phyloP scores from a whole-genome alignment of 2,888 invertebrate species.

The Clanis bilineata region DNA sequence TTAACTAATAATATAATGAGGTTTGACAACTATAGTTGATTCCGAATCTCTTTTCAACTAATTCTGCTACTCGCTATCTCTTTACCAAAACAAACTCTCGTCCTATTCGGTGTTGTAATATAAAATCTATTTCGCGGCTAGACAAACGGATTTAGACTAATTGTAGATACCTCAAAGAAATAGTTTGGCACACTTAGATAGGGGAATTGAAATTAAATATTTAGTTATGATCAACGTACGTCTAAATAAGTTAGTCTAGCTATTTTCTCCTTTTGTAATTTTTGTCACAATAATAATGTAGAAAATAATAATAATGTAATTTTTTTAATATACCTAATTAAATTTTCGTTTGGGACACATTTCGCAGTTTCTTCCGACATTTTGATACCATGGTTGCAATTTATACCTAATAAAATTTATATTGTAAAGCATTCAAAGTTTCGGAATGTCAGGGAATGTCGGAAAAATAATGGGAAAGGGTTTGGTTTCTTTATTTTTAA shows the following conservation, averaged over 20 bases:
- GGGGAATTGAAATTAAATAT: conserved; percentile 28
- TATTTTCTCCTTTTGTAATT: conserved; percentile 13
- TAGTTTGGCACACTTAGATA: conserved; percentile 28
- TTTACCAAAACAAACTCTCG: neutral
- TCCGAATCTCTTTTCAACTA: neutral
- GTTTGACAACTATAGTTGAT: neutral
- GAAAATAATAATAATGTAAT: no score
- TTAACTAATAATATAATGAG: neutral
- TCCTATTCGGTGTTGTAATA: neutral
- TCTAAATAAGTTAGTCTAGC: conserved; percentile 36
- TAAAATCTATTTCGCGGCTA: conserved; percentile 30
- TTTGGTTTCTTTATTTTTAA: neutral
- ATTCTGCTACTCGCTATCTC: neutral
- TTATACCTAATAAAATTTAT: neutral
- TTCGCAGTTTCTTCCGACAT: neutral
- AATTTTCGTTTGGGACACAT: neutral
- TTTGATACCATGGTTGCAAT: neutral
- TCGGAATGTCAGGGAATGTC: neutral
- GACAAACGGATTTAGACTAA: conserved; percentile 37
- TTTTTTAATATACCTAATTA: neutral
- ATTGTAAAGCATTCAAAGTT: neutral
- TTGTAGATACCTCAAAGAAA: conserved; percentile 19
- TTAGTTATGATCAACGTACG: conserved; percentile 31
- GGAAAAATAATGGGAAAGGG: neutral
- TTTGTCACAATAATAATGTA: conserved; percentile 12